Base-by-base conservation (phyloP, 2,888 invertebrate genomes). In the Pollenia angustigena region DNA sequence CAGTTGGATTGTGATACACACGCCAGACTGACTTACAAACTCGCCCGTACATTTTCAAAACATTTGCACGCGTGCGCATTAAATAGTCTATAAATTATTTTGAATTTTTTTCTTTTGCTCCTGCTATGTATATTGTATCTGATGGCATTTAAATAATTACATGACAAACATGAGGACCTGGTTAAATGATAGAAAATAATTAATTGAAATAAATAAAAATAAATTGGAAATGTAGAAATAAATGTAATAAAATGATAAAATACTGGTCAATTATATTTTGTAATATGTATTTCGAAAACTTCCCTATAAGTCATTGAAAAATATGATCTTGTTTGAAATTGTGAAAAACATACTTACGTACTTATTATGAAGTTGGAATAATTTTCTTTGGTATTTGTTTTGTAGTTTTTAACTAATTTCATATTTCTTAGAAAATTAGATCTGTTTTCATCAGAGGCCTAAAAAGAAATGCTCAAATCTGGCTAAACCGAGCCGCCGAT, bases 31-130 rank as follows among this genome's bases (percentile, higher is more conserved):
- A 58, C 58, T n/a, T 14, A 48, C 18, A 50, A 32, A 62, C 16
- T 32, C 58, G 52, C 12, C 46, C 48, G 48, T 52, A 64, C 50
- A 86, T 86, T 86, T 83, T 72, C 62, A 50, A 86, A 86, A 86
- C 80, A 76, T 60, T 83, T 68, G 81, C 86, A 87, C 86, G 86
- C 76, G 81, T 84, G 76, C 66, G 83, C 81, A 74, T 60, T 76
- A 69, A 71, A 81, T 54, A 52, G 52, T 75, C 44, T 66, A 42
- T 40, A 66, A 79, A 69, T 72, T 46, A 46, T 54, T 46, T 52
- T 58, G 40, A n/a, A n/a, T n/a, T n/a, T 52, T 72, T 60, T 50
- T 23, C 40, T 60, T 18, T 44, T 14, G 4, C 23, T 40, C 12
- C 48, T 74, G n/a, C 48, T 54, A 52, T n/a, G n/a, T n/a, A n/a